A percentile compares a stretch with the other conserved stretches of the same genome.
phyloP scores from a whole-genome alignment of 2,113 vertebrate species.

The Podarcis cretensis region DNA sequence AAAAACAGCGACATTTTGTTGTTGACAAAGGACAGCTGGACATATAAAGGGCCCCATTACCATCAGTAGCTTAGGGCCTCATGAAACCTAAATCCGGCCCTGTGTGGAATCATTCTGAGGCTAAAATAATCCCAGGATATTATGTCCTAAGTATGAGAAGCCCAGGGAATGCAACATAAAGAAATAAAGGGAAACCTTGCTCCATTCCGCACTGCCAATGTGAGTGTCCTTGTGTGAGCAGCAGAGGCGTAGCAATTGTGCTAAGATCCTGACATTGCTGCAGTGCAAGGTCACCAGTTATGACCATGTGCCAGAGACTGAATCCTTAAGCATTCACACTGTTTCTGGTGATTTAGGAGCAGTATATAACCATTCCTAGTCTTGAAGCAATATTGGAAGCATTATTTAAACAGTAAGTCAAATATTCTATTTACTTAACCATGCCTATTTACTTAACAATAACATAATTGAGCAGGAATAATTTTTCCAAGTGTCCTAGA shows the following conservation, averaged over 20 bases:
- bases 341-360: not conserved
- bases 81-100: no score
- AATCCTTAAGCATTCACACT: not conserved
- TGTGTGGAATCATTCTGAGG: not conserved
- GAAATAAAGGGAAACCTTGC: not conserved
- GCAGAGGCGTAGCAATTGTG: not conserved
- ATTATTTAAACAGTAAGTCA: not conserved
- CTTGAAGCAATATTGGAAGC: not conserved
- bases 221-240: no score
- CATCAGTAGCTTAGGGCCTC: no score
- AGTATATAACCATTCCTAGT: not conserved
- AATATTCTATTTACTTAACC: not conserved
- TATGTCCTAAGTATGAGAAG: not conserved
- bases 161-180: not conserved
- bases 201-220: no score
- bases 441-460: not conserved
- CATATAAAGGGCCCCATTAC: no score
- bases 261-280: no score
- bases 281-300: not conserved
- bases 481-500: not conserved
- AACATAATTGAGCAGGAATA: not conserved
- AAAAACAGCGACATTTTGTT: no score
- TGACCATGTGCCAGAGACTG: not conserved
- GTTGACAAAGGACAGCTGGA: no score
- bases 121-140: not conserved